phyloP scores from a whole-genome alignment of 2,888 invertebrate species.

The Cheilosia scutellata region DNA sequence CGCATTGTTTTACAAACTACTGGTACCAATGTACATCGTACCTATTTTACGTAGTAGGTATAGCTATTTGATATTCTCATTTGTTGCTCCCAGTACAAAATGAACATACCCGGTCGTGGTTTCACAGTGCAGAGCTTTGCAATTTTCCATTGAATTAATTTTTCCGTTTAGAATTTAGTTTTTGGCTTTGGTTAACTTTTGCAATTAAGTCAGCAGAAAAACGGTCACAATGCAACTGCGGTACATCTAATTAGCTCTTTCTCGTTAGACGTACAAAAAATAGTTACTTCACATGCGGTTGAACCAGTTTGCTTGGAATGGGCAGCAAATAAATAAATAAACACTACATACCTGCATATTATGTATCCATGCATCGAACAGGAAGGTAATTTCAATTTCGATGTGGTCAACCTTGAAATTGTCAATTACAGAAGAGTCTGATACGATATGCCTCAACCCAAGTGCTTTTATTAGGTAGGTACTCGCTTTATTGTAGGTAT shows the following conservation, averaged over 20 bases:
- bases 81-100: conserved; percentile 47
- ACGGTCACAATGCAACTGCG: conserved; percentile 47
- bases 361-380: conserved; percentile 19
- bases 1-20: conserved; percentile 23
- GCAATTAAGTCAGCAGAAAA: conserved; percentile 46
- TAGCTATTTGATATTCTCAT: conserved; percentile 24
- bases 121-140: conserved; percentile 66
- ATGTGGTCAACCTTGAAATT: conserved; percentile 46
- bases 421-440: conserved; percentile 9
- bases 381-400: conserved; percentile 31
- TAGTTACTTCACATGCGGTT: conserved; percentile 50
- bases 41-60: not conserved
- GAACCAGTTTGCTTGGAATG: conserved; percentile 52
- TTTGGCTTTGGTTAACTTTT: conserved; percentile 62
- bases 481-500: not conserved
- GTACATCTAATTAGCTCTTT: conserved; percentile 53
- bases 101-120: conserved; percentile 47
- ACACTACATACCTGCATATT: not conserved
- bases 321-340: conserved; percentile 1
- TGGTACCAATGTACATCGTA: too few relatives aligned
- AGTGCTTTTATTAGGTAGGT: not conserved
- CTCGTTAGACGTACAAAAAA: conserved; percentile 20
- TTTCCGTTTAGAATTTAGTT: conserved; percentile 68
- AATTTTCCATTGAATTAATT: conserved; percentile 75
- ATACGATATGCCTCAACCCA: conserved; percentile 6